phyloP scores from a whole-genome alignment of 2,113 vertebrate genomes.

The Rhinoptilus africanus region DNA sequence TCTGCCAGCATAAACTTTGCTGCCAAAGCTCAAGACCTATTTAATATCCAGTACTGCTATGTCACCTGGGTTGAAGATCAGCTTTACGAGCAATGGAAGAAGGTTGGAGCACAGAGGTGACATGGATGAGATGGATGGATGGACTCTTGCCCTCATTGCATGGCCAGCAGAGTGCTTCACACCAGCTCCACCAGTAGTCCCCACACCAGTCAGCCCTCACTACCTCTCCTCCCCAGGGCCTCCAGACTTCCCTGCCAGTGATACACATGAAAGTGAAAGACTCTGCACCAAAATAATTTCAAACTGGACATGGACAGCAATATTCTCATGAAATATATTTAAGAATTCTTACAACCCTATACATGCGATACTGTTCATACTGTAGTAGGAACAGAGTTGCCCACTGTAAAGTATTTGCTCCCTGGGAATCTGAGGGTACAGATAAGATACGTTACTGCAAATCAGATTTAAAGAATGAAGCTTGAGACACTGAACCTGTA shows the following conservation, averaged over 20 bases:
- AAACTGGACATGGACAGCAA: neutral
- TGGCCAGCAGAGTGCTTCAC: neutral
- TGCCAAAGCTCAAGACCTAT: neutral
- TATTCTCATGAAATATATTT: neutral
- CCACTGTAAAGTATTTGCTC: neutral
- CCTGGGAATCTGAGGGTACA: neutral
- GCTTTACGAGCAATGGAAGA: neutral
- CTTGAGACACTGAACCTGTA: neutral
- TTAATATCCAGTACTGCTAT: neutral
- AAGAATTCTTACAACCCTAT: neutral
- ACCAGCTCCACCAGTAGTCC: neutral
- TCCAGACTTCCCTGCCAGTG: neutral
- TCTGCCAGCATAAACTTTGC: fast-evolving
- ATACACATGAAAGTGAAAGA: neutral
- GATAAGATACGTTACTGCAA: neutral
- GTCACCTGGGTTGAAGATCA: neutral
- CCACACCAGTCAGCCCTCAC: neutral
- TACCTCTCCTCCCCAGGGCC: neutral
- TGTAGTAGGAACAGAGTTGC: neutral
- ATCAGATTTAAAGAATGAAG: neutral
- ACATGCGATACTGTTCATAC: neutral
- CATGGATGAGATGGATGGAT: neutral
- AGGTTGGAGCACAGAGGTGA: neutral
- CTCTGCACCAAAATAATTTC: neutral
- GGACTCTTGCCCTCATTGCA: neutral